A percentile compares a stretch with the other conserved stretches of the same genome.
phyloP scores from a whole-genome alignment of 2,113 vertebrate genomes.

The Turdus rufiventris region DNA sequence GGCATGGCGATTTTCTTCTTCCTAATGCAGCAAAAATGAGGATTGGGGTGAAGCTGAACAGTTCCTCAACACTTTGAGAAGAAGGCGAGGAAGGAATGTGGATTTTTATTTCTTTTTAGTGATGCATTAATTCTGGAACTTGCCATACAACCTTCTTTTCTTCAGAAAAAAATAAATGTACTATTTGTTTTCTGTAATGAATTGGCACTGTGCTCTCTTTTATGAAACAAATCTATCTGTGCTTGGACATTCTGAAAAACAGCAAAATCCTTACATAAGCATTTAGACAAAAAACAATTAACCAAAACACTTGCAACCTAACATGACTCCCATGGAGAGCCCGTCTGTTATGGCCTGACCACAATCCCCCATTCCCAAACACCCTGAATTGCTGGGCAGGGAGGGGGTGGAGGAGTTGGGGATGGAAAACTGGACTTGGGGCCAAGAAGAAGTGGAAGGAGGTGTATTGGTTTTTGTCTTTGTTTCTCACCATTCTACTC shows the following conservation, averaged over 20 bases:
- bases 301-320: neutral
- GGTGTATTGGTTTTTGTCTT: neutral
- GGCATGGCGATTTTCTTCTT: too few species aligned
- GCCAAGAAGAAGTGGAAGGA: neutral
- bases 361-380: neutral
- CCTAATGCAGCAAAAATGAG: neutral
- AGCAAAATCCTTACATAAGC: neutral
- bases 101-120: fast-evolving
- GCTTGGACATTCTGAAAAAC: neutral
- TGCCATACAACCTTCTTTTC: neutral
- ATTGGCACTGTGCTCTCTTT: neutral
- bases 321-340: neutral
- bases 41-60: neutral
- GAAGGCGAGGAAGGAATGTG: neutral
- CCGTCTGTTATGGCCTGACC: fast-evolving
- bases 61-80: neutral
- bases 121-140: neutral
- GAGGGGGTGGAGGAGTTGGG: neutral
- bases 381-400: neutral
- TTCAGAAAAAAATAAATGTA: neutral
- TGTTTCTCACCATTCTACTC: neutral
- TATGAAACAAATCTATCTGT: neutral
- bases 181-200: neutral
- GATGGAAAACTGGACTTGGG: neutral
- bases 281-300: neutral